Base-by-base conservation (phyloP, 2,113 vertebrate genomes). In the Ciconia maguari region DNA sequence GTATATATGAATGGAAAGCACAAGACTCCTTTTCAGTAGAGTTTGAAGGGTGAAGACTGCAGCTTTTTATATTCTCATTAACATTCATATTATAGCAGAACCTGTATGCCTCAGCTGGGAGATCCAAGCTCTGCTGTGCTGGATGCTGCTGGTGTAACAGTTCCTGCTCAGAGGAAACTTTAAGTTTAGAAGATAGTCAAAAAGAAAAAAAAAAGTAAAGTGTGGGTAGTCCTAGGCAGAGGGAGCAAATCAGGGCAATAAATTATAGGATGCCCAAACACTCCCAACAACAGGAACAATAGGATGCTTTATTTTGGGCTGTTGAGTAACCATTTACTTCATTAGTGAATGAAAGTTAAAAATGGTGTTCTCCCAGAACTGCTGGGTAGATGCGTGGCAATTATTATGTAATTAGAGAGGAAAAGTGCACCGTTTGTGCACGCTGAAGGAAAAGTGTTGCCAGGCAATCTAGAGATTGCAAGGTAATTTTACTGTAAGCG, bases 401-500 rank as follows among this genome's bases (percentile, higher is more conserved):
- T 96, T 94, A 86, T 80, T 83, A 29, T 68, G 65, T 93, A 95
- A 96, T 94, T 96, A 93, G 54, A 94, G 95, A 80, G 88, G 71
- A 48, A 75, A 90, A 90, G 65, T 25, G 49, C 86, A 81, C 48
- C 8, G 0, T 86, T 92, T 81, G 64, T 93, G 86, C 79, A 52
- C 6, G 4, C 83, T 78, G 94, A 90, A 94, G 86, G 69, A 90
- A 52, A 91, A 94, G 76, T 95, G 95, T 96, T 97, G 95, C 96
- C 96, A 91, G 92, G 96, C 96, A 96, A 89, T 95, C 60, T 49
- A 75, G 60, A 75, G 90, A 82, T 71, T 93, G 96, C 88, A 92
- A 95, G 94, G 96, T 97, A 89, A 84, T 93, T 93, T 95, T 89
- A 95, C 78, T 92, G 86, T 86, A 90, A 89, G 95, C 83, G 48